Evolutionary conservation across 1,140 invertebrate genomes (phyloP).

Genomic region (Apolygus lucorum): DNA sequence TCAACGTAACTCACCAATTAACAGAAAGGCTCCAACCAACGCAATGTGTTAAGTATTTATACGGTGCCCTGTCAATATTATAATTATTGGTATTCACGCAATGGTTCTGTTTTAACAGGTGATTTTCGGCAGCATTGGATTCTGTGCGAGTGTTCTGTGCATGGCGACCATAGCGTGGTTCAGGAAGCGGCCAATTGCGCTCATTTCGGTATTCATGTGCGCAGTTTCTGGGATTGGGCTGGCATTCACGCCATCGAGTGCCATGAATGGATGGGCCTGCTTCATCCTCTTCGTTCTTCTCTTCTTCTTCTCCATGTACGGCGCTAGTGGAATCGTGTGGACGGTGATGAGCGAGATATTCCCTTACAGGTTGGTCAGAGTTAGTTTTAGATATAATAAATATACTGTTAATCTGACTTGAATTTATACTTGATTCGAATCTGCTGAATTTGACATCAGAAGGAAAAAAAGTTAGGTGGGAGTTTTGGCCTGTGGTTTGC

Average conservation of each 20-base stretch:
- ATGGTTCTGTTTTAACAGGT: conserved; percentile 21
- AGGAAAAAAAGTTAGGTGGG: too few relatives aligned
- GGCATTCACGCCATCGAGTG: conserved; percentile 2
- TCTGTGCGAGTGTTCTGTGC: conserved; percentile 27
- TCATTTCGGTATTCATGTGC: conserved; percentile 34
- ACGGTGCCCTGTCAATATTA: too few relatives aligned
- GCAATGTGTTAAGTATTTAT: too few relatives aligned
- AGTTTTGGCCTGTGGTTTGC: too few relatives aligned
- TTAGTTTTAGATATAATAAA: too few relatives aligned
- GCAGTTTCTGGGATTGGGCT: conserved; percentile 29
- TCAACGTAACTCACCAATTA: too few relatives aligned
- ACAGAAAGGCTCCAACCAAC: too few relatives aligned
- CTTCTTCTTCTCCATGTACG: conserved; percentile 27
- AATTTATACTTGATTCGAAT: too few relatives aligned
- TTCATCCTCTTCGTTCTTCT: conserved; percentile 28
- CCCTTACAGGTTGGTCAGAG: conserved; percentile 31
- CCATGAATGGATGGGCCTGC: conserved; percentile 19
- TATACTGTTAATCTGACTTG: too few relatives aligned
- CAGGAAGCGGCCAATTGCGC: conserved; percentile 37
- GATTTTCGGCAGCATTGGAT: conserved; percentile 27
- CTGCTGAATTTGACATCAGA: too few relatives aligned
- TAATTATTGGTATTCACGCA: background rate
- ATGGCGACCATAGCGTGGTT: conserved; percentile 31
- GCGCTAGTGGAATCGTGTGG: conserved; percentile 31
- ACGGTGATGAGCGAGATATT: conserved; percentile 34